phyloP scores from a whole-genome alignment of 2,113 vertebrate genomes.

The Petrocephalus zakoni region DNA sequence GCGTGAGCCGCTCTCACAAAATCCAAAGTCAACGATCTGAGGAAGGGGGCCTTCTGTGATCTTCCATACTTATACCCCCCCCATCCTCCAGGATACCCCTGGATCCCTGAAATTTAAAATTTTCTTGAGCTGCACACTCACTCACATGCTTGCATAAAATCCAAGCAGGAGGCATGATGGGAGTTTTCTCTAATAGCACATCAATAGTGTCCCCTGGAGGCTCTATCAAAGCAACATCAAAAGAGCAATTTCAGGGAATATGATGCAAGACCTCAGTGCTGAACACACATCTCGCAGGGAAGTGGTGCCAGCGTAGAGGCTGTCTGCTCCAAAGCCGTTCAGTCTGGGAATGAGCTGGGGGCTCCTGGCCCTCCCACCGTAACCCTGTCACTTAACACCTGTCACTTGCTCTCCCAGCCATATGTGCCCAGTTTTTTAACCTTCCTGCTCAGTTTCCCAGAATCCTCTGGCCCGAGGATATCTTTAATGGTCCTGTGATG shows the following conservation, averaged over 20 bases:
- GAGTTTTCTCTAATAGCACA: slow-evolving; percentile 10
- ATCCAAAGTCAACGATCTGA: neutral
- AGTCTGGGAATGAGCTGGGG: neutral
- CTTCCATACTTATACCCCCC: neutral
- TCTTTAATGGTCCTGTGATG: neutral
- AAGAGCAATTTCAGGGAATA: slow-evolving; percentile 6
- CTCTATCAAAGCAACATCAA: slow-evolving; percentile 3
- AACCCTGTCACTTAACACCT: neutral
- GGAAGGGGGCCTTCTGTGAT: neutral
- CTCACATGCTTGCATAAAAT: neutral
- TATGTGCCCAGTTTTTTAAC: neutral
- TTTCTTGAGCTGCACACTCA: neutral
- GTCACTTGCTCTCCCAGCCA: neutral
- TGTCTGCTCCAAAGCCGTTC: neutral
- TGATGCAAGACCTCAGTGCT: neutral
- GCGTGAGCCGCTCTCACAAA: neutral
- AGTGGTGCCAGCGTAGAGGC: neutral
- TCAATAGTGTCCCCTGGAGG: slow-evolving; percentile 12
- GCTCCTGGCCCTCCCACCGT: neutral
- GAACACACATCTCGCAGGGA: neutral
- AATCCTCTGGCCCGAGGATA: neutral
- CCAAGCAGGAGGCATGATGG: neutral
- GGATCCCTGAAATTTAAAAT: neutral
- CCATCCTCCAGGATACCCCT: neutral
- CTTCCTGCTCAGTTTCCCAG: neutral